These are phyloP conservation scores for Elephas maximus DNA, from an alignment of 2,113 vertebrate species.

Conservation along the genomic window DNA sequence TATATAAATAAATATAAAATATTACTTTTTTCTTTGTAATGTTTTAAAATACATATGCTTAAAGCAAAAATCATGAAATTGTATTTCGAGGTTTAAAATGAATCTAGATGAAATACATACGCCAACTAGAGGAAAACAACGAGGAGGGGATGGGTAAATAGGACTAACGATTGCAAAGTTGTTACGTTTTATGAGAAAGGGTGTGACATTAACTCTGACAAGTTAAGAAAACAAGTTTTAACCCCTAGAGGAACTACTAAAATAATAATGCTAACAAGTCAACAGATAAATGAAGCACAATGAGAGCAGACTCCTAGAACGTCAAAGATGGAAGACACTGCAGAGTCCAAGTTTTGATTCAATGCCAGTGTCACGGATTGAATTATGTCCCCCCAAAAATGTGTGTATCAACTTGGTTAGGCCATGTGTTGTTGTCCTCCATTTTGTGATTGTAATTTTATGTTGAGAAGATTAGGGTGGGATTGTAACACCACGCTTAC, in stretches of 20 bases:
- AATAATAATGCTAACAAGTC: neutral
- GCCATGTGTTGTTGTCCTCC: too few species aligned
- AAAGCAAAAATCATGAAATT: neutral
- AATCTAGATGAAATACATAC: neutral
- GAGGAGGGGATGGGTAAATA: neutral
- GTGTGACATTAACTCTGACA: neutral
- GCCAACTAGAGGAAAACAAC: neutral
- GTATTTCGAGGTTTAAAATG: neutral
- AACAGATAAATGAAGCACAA: neutral
- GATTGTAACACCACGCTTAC: too few species aligned
- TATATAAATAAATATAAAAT: neutral
- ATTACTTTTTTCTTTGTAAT: neutral
- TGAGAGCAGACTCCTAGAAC: neutral
- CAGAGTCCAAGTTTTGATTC: neutral
- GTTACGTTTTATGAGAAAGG: neutral
- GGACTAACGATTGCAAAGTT: neutral
- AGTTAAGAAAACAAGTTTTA: neutral
- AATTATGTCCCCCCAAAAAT: too few species aligned
- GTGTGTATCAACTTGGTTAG: too few species aligned
- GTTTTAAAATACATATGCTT: neutral
- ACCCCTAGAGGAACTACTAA: neutral
- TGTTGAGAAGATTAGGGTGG: too few species aligned
- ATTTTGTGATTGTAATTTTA: too few species aligned
- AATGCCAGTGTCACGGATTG: neutral
- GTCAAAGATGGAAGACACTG: neutral